phyloP scores from a whole-genome alignment of 2,888 invertebrate species.

The Leptopilina drosophilae region DNA sequence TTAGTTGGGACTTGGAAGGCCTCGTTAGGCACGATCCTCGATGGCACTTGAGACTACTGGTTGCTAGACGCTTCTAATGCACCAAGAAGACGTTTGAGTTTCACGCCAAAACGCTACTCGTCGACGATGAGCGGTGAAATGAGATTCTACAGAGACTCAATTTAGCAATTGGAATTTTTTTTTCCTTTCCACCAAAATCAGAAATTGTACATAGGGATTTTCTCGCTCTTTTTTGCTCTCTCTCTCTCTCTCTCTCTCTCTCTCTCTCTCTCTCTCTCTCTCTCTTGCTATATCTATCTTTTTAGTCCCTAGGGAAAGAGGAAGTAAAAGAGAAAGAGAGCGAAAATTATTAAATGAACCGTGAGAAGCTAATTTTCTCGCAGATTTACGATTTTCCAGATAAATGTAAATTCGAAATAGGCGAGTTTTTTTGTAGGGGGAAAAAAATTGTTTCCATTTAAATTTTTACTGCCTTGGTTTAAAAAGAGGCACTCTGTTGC shows the following conservation, averaged over 20 bases:
- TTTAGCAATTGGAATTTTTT: slow-evolving; percentile 32
- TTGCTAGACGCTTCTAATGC: slow-evolving; percentile 26
- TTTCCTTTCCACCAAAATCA: neutral
- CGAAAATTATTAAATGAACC: slow-evolving; percentile 15
- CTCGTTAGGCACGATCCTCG: slow-evolving; percentile 39
- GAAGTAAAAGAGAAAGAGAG: too few relatives aligned
- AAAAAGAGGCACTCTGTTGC: neutral
- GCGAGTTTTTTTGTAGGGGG: too few relatives aligned
- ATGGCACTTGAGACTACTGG: slow-evolving; percentile 27
- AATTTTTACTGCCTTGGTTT: neutral
- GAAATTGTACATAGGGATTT: neutral
- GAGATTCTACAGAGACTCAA: slow-evolving; percentile 32
- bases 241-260: too few relatives aligned
- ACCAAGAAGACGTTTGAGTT: slow-evolving; percentile 26
- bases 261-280: too few relatives aligned
- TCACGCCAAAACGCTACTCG: slow-evolving; percentile 29
- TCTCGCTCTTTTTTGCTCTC: too few relatives aligned
- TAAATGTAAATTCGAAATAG: neutral
- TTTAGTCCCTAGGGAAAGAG: too few relatives aligned
- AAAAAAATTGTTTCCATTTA: slow-evolving; percentile 6
- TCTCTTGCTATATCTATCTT: too few relatives aligned
- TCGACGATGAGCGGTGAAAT: slow-evolving; percentile 24
- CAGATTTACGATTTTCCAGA: neutral
- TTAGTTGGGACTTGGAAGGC: slow-evolving; percentile 25
- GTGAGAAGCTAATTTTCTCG: slow-evolving; percentile 16